Evolutionary conservation across 2,113 vertebrate species (phyloP).

Genomic region (Castor canadensis): DNA sequence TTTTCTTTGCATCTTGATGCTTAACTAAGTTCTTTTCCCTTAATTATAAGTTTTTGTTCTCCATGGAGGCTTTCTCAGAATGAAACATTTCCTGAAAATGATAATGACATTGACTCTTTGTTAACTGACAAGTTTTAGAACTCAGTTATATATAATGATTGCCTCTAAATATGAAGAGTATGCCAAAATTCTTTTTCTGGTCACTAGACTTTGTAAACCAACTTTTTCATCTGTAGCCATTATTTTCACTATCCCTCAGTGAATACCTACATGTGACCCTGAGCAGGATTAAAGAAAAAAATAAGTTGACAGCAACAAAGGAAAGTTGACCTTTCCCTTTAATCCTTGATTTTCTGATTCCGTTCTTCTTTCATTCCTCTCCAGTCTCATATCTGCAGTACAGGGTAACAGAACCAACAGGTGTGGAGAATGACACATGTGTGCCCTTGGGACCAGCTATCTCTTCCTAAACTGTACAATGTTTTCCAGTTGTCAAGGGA

Average conservation of each 20-base stretch:
- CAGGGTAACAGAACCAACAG: background rate
- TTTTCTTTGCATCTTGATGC: background rate
- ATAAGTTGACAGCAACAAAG: background rate
- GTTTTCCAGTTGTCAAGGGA: background rate
- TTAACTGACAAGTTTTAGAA: conserved; percentile 15
- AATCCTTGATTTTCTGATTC: background rate
- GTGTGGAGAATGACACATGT: background rate
- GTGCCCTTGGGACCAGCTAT: background rate
- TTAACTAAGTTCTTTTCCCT: conserved; percentile 14
- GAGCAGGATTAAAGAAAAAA: background rate
- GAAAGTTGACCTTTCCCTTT: background rate
- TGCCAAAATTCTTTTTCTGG: background rate
- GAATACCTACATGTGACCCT: background rate
- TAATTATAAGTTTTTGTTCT: background rate
- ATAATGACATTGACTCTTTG: background rate
- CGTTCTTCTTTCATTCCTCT: background rate
- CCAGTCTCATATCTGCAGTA: background rate
- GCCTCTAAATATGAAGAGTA: background rate
- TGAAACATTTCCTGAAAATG: background rate
- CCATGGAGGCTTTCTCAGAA: background rate
- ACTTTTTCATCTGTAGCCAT: background rate
- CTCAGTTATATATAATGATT: background rate
- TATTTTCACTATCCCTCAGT: background rate
- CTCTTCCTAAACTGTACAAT: background rate
- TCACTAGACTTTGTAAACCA: background rate